Evolutionary conservation across 2,113 vertebrate genomes (phyloP).

Genomic region (Psammodynastes pulverulentus): DNA sequence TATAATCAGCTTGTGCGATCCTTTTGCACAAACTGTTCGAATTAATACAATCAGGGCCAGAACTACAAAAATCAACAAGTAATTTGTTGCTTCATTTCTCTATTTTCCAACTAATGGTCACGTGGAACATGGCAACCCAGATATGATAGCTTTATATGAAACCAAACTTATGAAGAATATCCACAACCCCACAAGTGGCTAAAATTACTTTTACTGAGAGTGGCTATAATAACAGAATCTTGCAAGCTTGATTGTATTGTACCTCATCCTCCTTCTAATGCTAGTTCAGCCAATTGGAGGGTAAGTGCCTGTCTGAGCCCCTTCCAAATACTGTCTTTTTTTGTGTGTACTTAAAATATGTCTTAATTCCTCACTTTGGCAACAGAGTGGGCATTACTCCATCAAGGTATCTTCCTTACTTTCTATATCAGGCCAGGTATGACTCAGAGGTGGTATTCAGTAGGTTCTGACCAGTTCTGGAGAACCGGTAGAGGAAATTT

Average conservation of each 20-base stretch:
- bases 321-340: background rate
- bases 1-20: no score
- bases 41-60: no score
- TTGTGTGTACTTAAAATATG: background rate
- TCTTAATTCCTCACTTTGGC: background rate
- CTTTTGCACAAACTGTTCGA: no score
- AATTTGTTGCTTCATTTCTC: background rate
- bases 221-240: background rate
- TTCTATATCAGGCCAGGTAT: background rate
- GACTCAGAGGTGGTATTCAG: no score
- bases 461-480: no score
- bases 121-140: background rate
- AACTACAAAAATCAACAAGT: background rate
- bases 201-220: background rate
- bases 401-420: background rate
- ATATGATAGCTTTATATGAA: background rate
- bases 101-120: background rate
- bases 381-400: background rate
- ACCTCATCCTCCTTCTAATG: background rate
- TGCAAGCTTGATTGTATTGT: background rate
- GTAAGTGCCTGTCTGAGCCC: background rate
- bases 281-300: background rate
- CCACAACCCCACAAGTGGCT: background rate
- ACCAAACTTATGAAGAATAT: background rate
- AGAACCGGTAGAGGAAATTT: no score